Base-by-base conservation (phyloP, 2,797 vertebrate species). In the Knipowitschia caucasica region DNA sequence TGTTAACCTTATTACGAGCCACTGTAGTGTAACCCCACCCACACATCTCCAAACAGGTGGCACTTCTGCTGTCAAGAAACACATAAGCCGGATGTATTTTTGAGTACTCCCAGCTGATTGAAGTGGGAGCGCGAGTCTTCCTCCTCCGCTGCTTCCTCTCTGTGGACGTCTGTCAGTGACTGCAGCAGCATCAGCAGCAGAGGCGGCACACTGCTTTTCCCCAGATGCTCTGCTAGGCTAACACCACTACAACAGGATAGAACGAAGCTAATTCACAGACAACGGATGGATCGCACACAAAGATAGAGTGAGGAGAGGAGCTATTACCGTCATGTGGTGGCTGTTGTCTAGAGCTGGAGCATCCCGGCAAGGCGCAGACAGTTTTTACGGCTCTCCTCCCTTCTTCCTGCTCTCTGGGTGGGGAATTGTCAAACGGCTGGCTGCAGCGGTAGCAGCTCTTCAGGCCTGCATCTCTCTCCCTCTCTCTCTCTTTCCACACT, bases 341-440 rank as follows among this genome's bases (percentile, higher is more conserved):
- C 70, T 67, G 67, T 33, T 62, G 69, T 64, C 71, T 85, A 88
- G 69, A 63, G 80, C 62, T 56, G 75, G 69, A 81, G 75, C 86
- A 86, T 86, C 77, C 72, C 80, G 66, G 64, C 75, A 67, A 75
- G 78, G 77, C 75, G 78, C 58, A 64, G 71, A 68, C 77, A 73
- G 77, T 73, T 74, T 75, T n/a, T n/a, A n/a, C 67, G 63, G 68
- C 61, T 77, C 77, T 76, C 73, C 73, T 81, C 74, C 75, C 77
- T 80, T 78, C 74, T 75, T 71, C 59, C 62, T 77, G 79, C 77
- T 82, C 78, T 84, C 84, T 88, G 88, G 88, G 85, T 84, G 86
- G 88, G 87, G 83, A 88, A 85, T 89, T 81, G 84, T 85, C 82
- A 85, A 77, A 76, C 78, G 83, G 84, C 77, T 81, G 86, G 82